Conservation (phyloP, 2,113 vertebrate genomes). For the Corydoras sp. region DNA sequence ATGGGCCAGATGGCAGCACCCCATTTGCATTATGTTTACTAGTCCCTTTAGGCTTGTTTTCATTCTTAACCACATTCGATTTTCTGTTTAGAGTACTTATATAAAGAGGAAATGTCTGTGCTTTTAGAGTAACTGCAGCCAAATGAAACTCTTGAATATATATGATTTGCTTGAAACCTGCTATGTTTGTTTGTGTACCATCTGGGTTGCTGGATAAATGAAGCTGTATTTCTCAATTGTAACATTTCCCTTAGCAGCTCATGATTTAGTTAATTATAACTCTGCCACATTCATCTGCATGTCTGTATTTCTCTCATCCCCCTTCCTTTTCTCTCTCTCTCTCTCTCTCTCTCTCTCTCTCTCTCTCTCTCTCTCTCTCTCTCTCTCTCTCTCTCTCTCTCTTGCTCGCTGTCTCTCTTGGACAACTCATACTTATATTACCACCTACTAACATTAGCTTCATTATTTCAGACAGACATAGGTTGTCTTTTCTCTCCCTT, state of each 20-base stretch:
- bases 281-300: background rate
- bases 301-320: background rate
- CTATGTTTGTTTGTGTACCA: too few species aligned
- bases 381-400: conserved; percentile 16
- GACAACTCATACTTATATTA: conserved; percentile 2
- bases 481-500: background rate
- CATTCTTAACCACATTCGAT: background rate
- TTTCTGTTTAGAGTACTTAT: background rate
- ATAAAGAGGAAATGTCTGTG: background rate
- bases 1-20: background rate
- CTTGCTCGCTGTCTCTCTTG: conserved; percentile 10
- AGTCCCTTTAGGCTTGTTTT: background rate
- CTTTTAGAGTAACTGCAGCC: background rate
- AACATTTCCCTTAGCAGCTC: background rate
- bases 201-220: too few species aligned
- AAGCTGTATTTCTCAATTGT: too few species aligned
- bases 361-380: conserved; percentile 8
- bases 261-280: conserved; percentile 8
- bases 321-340: background rate
- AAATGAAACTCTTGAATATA: too few species aligned
- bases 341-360: background rate
- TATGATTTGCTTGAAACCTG: too few species aligned
- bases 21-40: conserved; percentile 1
- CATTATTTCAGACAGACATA: background rate
- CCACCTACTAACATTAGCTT: conserved; percentile 6